Base-by-base conservation (phyloP, 2,797 vertebrate species). In the Neosilurus hyrtlii region DNA sequence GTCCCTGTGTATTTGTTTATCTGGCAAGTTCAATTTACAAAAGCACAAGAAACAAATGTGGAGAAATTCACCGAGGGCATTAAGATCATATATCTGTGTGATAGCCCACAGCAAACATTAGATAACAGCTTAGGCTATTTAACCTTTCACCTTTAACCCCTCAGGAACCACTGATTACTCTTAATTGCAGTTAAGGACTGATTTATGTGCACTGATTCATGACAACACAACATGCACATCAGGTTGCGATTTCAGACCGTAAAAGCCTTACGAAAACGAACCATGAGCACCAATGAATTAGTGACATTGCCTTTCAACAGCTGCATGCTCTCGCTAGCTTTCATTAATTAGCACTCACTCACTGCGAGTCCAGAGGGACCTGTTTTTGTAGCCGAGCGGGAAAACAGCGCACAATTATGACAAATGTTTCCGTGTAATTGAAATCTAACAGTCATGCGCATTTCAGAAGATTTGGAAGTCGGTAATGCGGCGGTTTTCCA, bases 351-450 rank as follows among this genome's bases (percentile, higher is more conserved):
- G 80, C 30, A 4, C 62, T 83, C 56, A 52, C 78, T 87, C 67
- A 59, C 43, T 80, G 72, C 26, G 18, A 79, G 78, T 86, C 86
- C 70, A 78, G 78, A 74, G 85, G 83, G 82, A 75, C 78, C 59
- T 20, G 49, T 85, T 70, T 71, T 43, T 62, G 75, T 52, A 86
- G 78, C 35, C 37, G 18, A 71, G 59, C 51, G 37, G 77, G 71
- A 84, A 89, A 81, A 73, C 52, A 51, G 62, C 71, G 71, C 30
- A 72, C 84, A 84, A 86, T 86, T 88, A 86, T 67, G 67, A 54
- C 74, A 83, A 83, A 85, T 22, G 71, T 83, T 88, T 87, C 74
- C 74, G 59, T 79, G 49, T 86, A 86, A 86, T 86, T 85, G 81
- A 73, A 82, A 73, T 85, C 80, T 85, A 85, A 85, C 81, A 76